Base-by-base conservation (phyloP, 2,797 vertebrate species). In the Betta splendens region DNA sequence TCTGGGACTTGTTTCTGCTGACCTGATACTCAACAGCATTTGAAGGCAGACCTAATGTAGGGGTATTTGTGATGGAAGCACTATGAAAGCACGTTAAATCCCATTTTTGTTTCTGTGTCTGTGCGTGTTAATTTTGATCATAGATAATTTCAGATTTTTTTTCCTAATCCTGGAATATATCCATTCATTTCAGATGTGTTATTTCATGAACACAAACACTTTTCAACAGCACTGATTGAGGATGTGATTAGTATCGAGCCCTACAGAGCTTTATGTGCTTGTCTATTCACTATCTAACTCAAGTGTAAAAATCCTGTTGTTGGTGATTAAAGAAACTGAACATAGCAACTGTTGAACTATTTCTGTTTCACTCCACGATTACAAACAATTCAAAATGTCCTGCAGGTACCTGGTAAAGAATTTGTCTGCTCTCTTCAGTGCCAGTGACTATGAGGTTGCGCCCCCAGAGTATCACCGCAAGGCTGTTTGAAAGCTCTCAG, bases 401-500 rank as follows among this genome's bases (percentile, higher is more conserved):
- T 57, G 2, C 53, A 99, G 96, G 79, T 98, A 98, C 68, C 88
- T 98, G 84, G 95, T 96, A 0, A 99, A 98, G 91, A 96, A 99
- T 56, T 94, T 93, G 15, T 92, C 94, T 0, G 86, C 92, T 0
- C 67, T 98, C 58, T 96, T 98, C 54, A 97, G 88, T 39, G 94
- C 95, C 88, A 94, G 89, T 4, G 95, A 98, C 83, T 98, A 98
- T 0, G 97, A 99, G 80, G 97, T 98, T 3, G 96, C 95, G 0
- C 96, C 97, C 15, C 95, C 97, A 0, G 96, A 99, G 83, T 98
- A 98, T 62, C 96, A 98, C 66, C 92, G 94, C 59, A 98, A 98
- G 59, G 96, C 95, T 0, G 96, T 98, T 61, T 98, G 72, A 89
- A 49, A 29, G 75, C 70, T 40, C 61, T 35, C 18, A 16, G 62